Conservation (phyloP, 2,113 vertebrate species). For the Ancistrus triradiatus region DNA sequence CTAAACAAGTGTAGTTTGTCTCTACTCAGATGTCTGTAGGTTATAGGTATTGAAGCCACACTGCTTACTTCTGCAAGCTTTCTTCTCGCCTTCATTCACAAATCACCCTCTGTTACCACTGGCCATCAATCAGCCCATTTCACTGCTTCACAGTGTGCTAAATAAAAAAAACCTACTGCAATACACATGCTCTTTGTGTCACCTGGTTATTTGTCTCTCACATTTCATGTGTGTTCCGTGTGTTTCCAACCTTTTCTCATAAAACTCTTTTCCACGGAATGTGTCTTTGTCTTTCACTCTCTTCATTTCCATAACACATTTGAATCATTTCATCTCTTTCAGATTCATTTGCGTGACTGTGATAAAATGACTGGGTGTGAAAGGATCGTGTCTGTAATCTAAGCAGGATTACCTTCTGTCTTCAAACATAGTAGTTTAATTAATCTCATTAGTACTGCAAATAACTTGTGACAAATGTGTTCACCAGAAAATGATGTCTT, state of each 20-base stretch:
- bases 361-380: neutral
- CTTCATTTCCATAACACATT: slow-evolving; percentile 35
- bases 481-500: neutral
- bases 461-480: no score
- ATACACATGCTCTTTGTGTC: slow-evolving; percentile 21
- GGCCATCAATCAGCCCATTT: slow-evolving; percentile 1
- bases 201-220: neutral
- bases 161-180: slow-evolving; percentile 30
- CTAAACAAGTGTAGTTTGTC: no score
- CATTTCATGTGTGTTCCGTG: neutral
- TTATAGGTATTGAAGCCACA: slow-evolving; percentile 7
- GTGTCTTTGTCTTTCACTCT: slow-evolving; percentile 48
- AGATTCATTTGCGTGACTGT: slow-evolving; percentile 3
- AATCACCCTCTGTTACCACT: slow-evolving; percentile 5
- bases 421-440: no score
- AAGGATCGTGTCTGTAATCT: neutral
- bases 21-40: no score
- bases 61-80: neutral
- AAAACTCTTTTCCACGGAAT: neutral
- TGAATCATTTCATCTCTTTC: neutral
- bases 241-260: slow-evolving; percentile 17
- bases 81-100: slow-evolving; percentile 23
- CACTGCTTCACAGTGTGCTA: slow-evolving; percentile 2
- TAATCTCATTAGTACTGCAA: no score
- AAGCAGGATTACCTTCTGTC: no score